Base-by-base conservation (phyloP, 2,888 invertebrate genomes). In the Tenthredo distinguenda region DNA sequence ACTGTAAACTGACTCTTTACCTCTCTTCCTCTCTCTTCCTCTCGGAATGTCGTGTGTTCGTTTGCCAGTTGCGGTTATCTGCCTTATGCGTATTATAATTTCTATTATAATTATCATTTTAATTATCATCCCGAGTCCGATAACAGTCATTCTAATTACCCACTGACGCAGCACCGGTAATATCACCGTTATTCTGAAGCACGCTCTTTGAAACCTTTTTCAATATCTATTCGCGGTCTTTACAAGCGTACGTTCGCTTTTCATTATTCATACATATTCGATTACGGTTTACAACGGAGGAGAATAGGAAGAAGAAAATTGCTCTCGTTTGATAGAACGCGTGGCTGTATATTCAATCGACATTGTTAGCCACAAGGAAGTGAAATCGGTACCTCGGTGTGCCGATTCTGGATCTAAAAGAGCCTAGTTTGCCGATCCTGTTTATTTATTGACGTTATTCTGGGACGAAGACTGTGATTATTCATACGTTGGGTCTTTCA, bases 41-140 rank as follows among this genome's bases (percentile, higher is more conserved):
- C 26, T 3, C 62, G n/a, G 55, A 55, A 55, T 55, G 55, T 55
- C 55, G 55, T 55, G 55, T 55, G 55, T 55, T 55, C 7, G 55
- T 55, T 55, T n/a, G 55, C 55, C n/a, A 55, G 55, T 62, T 26
- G 62, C 62, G 62, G 62, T 62, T 62, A 62, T 68, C 34, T 34
- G 68, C 18, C 31, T 6, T 34, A 4, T 34, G 68, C 68, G 15
- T 68, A 68, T 68, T 31, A 68, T 68, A 68, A 68, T 68, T 68
- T 68, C 68, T 68, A 18, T 68, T 34, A 68, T 68, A 68, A 68
- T 68, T 68, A 68, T 68, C 18, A 34, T 68, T 34, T 34, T 68
- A 34, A 68, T 68, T 68, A 68, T 68, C 68, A 26, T 68, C 34
- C 12, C 68, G 34, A 68, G 34, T 7, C 34, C 15, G 68, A 68